Conservation (phyloP, 2,888 invertebrate genomes). For the Campaea margaritaria region DNA sequence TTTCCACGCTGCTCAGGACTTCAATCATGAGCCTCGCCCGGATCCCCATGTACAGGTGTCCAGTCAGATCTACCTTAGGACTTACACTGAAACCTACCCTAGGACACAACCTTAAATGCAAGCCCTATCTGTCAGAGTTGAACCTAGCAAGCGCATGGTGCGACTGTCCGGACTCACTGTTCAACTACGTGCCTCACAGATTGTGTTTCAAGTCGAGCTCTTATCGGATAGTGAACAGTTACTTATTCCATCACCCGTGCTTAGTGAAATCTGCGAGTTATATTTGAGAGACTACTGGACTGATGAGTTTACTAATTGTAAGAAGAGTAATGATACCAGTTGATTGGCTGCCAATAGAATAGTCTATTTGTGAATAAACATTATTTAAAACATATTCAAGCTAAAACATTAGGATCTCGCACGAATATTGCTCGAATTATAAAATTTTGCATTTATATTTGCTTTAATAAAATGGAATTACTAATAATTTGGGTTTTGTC, state of each 20-base stretch:
- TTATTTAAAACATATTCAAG: no score
- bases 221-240: slow-evolving; percentile 61
- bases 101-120: slow-evolving; percentile 17
- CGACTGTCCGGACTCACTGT: slow-evolving; percentile 69
- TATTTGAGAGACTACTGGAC: slow-evolving; percentile 50
- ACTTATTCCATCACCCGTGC: slow-evolving; percentile 72
- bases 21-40: slow-evolving; percentile 80
- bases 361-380: no score
- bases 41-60: slow-evolving; percentile 84
- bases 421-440: background rate
- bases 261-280: slow-evolving; percentile 73
- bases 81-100: slow-evolving; percentile 38
- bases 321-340: no score
- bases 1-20: slow-evolving; percentile 76
- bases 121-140: slow-evolving; percentile 51
- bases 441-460: slow-evolving; percentile 9
- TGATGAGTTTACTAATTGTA: no score
- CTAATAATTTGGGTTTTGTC: slow-evolving; percentile 53
- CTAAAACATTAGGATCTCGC: slow-evolving; percentile 1
- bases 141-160: slow-evolving; percentile 61
- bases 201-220: slow-evolving; percentile 70
- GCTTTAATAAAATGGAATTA: slow-evolving; percentile 72
- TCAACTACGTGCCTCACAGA: slow-evolving; percentile 71
- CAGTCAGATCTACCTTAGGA: slow-evolving; percentile 48
- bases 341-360: no score